Evolutionary conservation across 2,797 vertebrate genomes (phyloP).

Genomic region (Loris lydekkerianus): DNA sequence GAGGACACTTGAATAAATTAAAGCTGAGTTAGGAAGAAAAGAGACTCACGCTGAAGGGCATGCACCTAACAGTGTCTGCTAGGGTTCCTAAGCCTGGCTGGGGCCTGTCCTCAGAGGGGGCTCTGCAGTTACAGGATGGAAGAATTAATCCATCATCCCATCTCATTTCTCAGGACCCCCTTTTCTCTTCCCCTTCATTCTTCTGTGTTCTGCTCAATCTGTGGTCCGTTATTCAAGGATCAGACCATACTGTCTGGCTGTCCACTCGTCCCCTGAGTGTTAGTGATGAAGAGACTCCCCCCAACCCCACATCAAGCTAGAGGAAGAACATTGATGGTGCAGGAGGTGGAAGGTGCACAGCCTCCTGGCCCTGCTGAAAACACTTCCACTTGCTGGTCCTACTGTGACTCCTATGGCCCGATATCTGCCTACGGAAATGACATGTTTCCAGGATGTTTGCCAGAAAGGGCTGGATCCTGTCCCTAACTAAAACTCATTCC

Average conservation of each 20-base stretch:
- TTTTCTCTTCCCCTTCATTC: fast-evolving
- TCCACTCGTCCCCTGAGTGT: fast-evolving
- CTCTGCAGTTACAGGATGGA: background rate
- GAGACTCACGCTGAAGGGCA: no score
- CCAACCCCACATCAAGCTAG: background rate
- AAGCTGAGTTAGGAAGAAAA: background rate
- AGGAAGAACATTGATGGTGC: background rate
- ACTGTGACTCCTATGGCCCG: fast-evolving
- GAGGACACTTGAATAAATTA: background rate
- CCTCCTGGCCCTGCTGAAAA: background rate
- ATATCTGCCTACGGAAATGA: fast-evolving
- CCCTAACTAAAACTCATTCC: background rate
- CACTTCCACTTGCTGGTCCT: background rate
- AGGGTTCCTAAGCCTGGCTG: fast-evolving
- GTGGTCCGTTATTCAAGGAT: no score
- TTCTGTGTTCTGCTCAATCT: no score
- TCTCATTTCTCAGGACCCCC: background rate
- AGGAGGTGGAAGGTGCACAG: no score
- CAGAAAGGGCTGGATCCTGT: background rate
- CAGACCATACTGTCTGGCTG: fast-evolving
- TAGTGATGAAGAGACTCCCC: background rate
- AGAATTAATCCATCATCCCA: background rate
- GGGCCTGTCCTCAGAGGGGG: background rate
- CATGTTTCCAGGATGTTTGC: background rate
- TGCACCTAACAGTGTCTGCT: fast-evolving